Base-by-base conservation (phyloP, 2,888 invertebrate genomes). In the Ophonus ardosiacus region DNA sequence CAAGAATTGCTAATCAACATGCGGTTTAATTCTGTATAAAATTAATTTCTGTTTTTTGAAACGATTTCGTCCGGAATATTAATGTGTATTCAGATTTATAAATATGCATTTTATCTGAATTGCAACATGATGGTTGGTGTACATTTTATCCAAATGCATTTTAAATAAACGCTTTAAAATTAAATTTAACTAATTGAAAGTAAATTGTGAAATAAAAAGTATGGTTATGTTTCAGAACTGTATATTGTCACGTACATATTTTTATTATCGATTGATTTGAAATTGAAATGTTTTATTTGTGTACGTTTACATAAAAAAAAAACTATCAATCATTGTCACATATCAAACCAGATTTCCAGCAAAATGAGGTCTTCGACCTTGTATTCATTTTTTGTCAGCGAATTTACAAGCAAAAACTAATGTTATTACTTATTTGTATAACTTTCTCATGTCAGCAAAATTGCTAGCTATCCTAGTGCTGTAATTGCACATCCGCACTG, bases 371-470 rank as follows among this genome's bases (percentile, higher is more conserved):
- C 63, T 63, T 63, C 21, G 18, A 63, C 63, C 63, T 63, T 63
- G 63, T 63, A 63, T 21, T 63, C 13, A 10, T 63, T 63, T 63
- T 63, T 63, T 8, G 63, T 21, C 21, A 63, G 21, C 13, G 3
- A 51, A 51, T 43, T 17, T 56, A 59, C 59, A 61, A 61, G 21
- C 21, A 13, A 51, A 51, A 51, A 51, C 6, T 51, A 63, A 13
- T 63, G n/a, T 68, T 68, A 68, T 56, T 51, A n/a, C n/a, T n/a
- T n/a, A n/a, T n/a, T n/a, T n/a, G n/a, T n/a, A 78, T 10, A 78
- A 78, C 57, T 78, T 57, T 78, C 78, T 24, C 78, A 78, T 74
- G 71, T 59, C 78, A 78, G 15, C 78, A 43, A 59, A 8, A 15
- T 57, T 15, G 59, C 78, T 38, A 78, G 59, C 31, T 59, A 78